These are phyloP conservation scores for Xanthorhoe designata DNA, from an alignment of 2,888 invertebrate genomes.

Conservation along the genomic window DNA sequence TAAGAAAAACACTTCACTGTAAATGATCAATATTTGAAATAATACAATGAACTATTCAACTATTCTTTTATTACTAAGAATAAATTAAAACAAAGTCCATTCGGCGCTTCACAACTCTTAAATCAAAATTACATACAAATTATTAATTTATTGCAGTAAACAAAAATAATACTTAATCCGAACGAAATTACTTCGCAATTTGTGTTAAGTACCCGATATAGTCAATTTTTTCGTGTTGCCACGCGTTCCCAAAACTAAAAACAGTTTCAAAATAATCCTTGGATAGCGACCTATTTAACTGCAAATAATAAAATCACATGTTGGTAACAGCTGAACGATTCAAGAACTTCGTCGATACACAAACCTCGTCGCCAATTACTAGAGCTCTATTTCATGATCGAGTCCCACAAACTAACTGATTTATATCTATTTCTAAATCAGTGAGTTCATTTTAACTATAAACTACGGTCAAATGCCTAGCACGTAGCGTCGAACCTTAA, in stretches of 20 bases:
- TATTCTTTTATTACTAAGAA: conserved; percentile 51
- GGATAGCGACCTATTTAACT: conserved; percentile 1
- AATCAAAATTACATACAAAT: conserved; percentile 35
- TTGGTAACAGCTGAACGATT: conserved; percentile 16
- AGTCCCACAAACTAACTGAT: conserved; percentile 1
- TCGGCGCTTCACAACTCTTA: conserved; percentile 32
- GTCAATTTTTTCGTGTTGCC: conserved; percentile 42
- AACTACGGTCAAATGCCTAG: conserved; percentile 9
- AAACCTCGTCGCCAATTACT: conserved; percentile 25
- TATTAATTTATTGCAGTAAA: conserved; percentile 29
- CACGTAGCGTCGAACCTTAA: background rate
- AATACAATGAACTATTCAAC: conserved; percentile 40
- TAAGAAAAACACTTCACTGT: background rate
- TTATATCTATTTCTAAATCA: conserved; percentile 18
- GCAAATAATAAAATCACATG: conserved; percentile 14
- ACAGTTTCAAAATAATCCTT: background rate
- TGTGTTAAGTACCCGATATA: conserved; percentile 50
- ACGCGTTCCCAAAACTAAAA: conserved; percentile 14
- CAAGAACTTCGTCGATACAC: conserved; percentile 20
- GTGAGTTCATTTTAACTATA: background rate
- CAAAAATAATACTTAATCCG: conserved; percentile 31
- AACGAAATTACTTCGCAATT: conserved; percentile 28
- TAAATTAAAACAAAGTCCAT: conserved; percentile 48
- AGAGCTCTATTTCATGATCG: conserved; percentile 21
- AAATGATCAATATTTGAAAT: conserved; percentile 7